Evolutionary conservation across 2,113 vertebrate genomes (phyloP).

Genomic region (Mastomys coucha): DNA sequence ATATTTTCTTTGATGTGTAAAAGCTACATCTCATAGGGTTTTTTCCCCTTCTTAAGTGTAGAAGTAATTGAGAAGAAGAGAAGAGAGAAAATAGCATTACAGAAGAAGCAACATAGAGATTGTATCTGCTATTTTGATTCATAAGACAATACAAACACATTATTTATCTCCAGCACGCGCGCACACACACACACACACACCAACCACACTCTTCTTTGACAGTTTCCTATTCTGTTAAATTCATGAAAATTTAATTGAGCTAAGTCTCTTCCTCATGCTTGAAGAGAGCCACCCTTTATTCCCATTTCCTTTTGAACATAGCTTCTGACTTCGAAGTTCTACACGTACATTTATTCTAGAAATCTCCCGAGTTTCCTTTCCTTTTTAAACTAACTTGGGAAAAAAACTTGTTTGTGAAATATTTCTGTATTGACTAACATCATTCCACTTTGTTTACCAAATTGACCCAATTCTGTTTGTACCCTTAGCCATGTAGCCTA

Average conservation of each 20-base stretch:
- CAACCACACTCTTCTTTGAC: not conserved
- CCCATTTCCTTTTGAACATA: not conserved
- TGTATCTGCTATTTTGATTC: not conserved
- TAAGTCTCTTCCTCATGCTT: not conserved
- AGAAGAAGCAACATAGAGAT: not conserved
- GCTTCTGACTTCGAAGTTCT: not conserved
- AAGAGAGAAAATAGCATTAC: not conserved
- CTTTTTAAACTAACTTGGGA: not conserved
- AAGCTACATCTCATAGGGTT: not conserved
- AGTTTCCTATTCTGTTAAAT: not conserved
- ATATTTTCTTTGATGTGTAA: constrained; percentile 1
- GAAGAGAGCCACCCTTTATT: not conserved
- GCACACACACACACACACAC: not conserved
- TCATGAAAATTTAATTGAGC: not conserved
- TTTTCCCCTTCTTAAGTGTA: not conserved
- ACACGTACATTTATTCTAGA: not conserved
- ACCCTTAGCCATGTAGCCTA: not conserved
- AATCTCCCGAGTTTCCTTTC: not conserved
- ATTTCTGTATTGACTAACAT: not conserved
- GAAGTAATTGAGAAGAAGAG: not conserved
- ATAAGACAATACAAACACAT: not conserved
- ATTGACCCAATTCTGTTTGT: not conserved
- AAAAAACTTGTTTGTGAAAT: not conserved
- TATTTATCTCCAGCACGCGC: not conserved
- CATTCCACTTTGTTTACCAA: not conserved